Percentiles rank a stretch among this genome's conserved stretches.
Evolutionary conservation across 2,797 vertebrate genomes (phyloP).

Genomic region (Phaenicophaeus curvirostris): DNA sequence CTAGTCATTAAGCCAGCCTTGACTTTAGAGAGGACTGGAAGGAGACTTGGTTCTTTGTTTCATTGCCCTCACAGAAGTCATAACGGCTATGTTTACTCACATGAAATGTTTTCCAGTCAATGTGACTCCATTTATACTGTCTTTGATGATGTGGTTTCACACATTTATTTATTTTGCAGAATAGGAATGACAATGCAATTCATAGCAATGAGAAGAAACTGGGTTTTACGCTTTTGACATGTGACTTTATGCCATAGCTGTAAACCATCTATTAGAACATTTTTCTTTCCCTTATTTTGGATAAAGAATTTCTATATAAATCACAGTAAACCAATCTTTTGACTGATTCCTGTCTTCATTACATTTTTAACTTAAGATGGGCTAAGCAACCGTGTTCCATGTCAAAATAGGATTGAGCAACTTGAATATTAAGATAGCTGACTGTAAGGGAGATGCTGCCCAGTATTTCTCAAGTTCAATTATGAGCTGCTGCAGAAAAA

Average conservation of each 20-base stretch:
- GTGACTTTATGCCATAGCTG: neutral
- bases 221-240: neutral
- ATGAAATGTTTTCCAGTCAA: neutral
- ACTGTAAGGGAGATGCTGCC: neutral
- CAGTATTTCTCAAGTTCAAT: neutral
- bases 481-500: neutral
- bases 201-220: neutral
- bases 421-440: neutral
- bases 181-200: neutral
- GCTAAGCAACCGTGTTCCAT: neutral
- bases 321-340: neutral
- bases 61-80: neutral
- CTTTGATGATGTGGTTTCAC: neutral
- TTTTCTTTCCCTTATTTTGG: neutral
- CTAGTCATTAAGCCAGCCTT: neutral
- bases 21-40: neutral
- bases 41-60: neutral
- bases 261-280: neutral
- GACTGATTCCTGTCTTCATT: neutral
- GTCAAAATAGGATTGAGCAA: neutral
- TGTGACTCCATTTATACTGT: rapidly evolving
- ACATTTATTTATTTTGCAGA: neutral
- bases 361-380: neutral
- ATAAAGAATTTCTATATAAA: neutral
- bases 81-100: neutral